Base-by-base conservation (phyloP, 2,888 invertebrate species). In the Synanthedon formicaeformis region DNA sequence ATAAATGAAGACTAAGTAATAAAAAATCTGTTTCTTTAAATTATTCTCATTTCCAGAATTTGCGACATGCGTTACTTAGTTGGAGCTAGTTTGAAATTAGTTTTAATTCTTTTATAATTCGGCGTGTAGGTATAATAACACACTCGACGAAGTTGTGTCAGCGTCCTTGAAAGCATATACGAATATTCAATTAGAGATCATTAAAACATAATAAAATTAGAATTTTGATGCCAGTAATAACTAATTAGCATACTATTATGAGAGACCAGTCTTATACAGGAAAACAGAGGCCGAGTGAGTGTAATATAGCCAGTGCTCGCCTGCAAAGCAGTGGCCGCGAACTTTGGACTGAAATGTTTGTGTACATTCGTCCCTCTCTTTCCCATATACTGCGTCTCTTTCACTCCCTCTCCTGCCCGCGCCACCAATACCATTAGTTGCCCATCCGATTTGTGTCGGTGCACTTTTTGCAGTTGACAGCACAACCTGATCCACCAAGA, bases 291-390 rank as follows among this genome's bases (percentile, higher is more conserved):
- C 45, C 45, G 65, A 67, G 60, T 64, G 75, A 72, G 73, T 75
- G 75, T 74, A 79, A 34, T 27, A 10, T 34, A 34, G 10, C 34
- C 34, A 34, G 34, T 34, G 34, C 75, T 75, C 73, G 75, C 73
- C 75, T 73, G 73, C 63, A 70, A 58, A 65, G 73, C 64, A 69
- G 58, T 65, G 68, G 61, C 67, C 63, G 68, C 67, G 83, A 81
- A 85, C 83, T 85, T 85, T 82, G 78, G 75, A 83, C 81, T 70
- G 68, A 66, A 69, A 64, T 79, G 77, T 78, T 82, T 75, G 67
- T 82, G 67, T 82, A 74, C 72, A 63, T 68, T 66, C 68, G 67
- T 83, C 82, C 70, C 76, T 65, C 73, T 54, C 54, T 18, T 34
- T 6, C 62, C 61, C 59, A 58, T 60, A 63, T 54, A 54, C 53